phyloP scores from a whole-genome alignment of 2,797 vertebrate species.

The Hippopotamyrus pictus region DNA sequence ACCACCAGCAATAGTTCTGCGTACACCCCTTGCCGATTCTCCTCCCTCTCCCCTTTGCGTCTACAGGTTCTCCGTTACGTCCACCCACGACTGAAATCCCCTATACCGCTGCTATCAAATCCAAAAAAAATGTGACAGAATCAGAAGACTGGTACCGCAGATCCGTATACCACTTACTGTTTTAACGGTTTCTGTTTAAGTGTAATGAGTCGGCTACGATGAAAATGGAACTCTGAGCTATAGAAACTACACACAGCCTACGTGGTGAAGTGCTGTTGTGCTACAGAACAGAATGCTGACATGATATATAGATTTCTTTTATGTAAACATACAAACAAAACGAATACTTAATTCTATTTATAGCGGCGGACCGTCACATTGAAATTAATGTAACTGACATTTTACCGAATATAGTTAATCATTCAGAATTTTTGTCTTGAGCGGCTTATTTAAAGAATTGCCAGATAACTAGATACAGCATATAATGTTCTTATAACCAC shows the following conservation, averaged over 20 bases:
- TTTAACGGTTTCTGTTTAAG: not conserved
- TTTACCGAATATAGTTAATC: not conserved
- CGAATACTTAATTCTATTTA: not conserved
- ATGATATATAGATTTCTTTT: not conserved
- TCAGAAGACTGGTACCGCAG: not conserved
- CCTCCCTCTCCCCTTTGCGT: slow-evolving; percentile 59
- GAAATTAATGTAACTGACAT: not conserved
- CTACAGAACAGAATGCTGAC: not conserved
- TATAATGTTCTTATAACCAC: not conserved
- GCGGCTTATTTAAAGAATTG: not conserved
- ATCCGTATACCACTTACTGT: not conserved
- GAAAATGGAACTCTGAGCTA: not conserved
- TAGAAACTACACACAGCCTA: not conserved
- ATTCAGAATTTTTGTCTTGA: not conserved
- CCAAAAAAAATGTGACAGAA: not conserved
- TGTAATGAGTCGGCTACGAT: not conserved
- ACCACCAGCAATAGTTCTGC: slow-evolving; percentile 41
- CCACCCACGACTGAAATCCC: not conserved
- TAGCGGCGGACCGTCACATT: not conserved
- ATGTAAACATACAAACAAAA: not conserved
- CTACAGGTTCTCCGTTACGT: slow-evolving; percentile 41
- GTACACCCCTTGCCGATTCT: slow-evolving; percentile 46
- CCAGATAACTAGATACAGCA: not conserved
- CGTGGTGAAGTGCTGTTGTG: not conserved
- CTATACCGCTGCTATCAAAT: not conserved